Evolutionary conservation across 2,888 invertebrate genomes (phyloP), one percentile per base, ranked within the genome.

Genomic region (Drosophila pegasa): DNA sequence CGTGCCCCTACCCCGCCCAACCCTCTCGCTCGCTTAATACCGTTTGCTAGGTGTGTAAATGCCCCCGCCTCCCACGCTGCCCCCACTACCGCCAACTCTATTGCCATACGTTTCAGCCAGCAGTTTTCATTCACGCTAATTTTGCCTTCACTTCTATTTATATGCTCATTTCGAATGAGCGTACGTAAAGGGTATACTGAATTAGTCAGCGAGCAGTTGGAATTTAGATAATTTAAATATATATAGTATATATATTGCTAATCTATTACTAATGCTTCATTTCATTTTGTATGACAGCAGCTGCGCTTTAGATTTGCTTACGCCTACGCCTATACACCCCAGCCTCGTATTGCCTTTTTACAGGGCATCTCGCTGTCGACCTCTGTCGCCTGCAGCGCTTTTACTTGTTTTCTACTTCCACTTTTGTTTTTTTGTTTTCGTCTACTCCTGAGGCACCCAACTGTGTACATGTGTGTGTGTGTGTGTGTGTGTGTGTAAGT

Each of bases 371-470:
- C 5, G 0, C 14, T 8, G 63, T 59, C 43, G 29, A 35, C 10
- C 22, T 20, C 33, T 43, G 10, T 38, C 47, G 20, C 43, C 25
- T 33, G 25, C 14, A 20, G 37, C 27, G 43, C 52, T 27, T 29
- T 33, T 69, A 62, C 43, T 38, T 22, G 40, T 31, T 69, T 72
- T 73, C 68, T 62, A 67, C 70, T 74, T 66, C 71, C 59, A 71
- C 66, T 75, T 66, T 70, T 71, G 64, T 70, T 31, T 40, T 55
- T 55, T 31, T 27, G 14, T 35, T 69, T 62, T 75, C 51, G 58
- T 75, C 72, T 71, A 61, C 72, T 78, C 68, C 75, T 59, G 41
- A 69, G 84, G 86, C 88, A 86, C 80, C 88, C 88, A 82, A 74
- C 84, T 73, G 83, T 66, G 76, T 65, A 45, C 27, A 37, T 12